phyloP scores from a whole-genome alignment of 2,797 vertebrate genomes.

The Notamacropus eugenii region DNA sequence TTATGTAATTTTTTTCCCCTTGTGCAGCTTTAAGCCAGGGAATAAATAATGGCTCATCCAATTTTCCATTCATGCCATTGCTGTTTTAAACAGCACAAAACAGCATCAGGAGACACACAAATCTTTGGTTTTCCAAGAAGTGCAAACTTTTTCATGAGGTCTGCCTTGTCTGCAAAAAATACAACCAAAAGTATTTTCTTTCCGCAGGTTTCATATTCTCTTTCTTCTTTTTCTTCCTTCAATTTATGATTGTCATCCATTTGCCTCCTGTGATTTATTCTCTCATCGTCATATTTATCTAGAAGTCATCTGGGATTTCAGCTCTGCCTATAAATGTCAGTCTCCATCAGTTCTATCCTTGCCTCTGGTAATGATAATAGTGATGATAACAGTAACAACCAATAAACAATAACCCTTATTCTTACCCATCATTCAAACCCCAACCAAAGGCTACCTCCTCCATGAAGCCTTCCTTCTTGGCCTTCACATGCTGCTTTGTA shows the following conservation, averaged over 20 bases:
- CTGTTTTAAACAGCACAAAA: neutral
- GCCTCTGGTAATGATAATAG: neutral
- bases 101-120: conserved; percentile 50
- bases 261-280: neutral
- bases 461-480: neutral
- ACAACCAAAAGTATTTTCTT: neutral
- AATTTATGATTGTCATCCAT: neutral
- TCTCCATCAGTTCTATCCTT: neutral
- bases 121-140: conserved; percentile 2
- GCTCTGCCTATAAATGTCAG: neutral
- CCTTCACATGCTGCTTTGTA: neutral
- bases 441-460: neutral
- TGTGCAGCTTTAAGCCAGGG: conserved; percentile 46
- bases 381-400: neutral
- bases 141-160: neutral
- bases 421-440: neutral
- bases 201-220: neutral
- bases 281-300: neutral
- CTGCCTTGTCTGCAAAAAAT: conserved; percentile 49
- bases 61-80: conserved; percentile 55
- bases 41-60: conserved; percentile 52
- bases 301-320: neutral
- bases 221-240: conserved; percentile 26
- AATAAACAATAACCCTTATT: neutral
- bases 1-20: neutral